Conservation (phyloP, 2,113 vertebrate species). For the Actenoides hombroni region DNA sequence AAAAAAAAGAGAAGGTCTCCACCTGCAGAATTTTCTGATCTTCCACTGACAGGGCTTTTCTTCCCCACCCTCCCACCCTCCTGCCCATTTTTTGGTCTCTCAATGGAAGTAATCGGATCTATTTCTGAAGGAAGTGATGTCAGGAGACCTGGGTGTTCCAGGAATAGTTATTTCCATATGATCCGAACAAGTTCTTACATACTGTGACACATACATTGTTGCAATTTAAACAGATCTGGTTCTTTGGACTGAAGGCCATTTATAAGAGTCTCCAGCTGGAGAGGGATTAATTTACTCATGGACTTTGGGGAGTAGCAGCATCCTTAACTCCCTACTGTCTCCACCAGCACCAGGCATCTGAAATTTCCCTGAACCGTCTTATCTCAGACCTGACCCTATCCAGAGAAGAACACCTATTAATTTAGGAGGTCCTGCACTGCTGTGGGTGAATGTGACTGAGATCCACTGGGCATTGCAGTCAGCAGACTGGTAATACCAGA, state of each 20-base stretch:
- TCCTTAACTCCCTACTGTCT: slow-evolving; percentile 22
- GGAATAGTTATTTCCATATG: slow-evolving; percentile 54
- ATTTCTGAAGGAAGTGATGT: slow-evolving; percentile 60
- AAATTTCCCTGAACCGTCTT: neutral
- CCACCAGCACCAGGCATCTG: neutral
- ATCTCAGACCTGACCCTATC: neutral
- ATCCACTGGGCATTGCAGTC: neutral
- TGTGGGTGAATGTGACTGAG: neutral
- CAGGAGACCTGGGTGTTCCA: slow-evolving; percentile 51
- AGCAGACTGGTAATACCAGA: neutral
- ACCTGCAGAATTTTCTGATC: slow-evolving; percentile 39
- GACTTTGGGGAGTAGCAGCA: neutral
- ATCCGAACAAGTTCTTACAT: slow-evolving; percentile 25
- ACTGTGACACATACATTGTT: slow-evolving; percentile 3
- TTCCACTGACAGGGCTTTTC: slow-evolving; percentile 9
- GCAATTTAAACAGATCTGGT: slow-evolving; percentile 33
- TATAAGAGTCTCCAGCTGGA: slow-evolving; percentile 25
- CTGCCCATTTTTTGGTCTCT: neutral
- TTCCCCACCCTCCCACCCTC: neutral
- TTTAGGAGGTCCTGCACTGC: neutral
- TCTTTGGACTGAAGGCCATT: neutral
- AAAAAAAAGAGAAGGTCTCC: neutral
- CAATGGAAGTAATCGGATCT: slow-evolving; percentile 15
- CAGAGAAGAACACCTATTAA: neutral
- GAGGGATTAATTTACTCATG: neutral